Base-by-base conservation (phyloP, 2,888 invertebrate genomes). In the Lamellibrachia satsuma region DNA sequence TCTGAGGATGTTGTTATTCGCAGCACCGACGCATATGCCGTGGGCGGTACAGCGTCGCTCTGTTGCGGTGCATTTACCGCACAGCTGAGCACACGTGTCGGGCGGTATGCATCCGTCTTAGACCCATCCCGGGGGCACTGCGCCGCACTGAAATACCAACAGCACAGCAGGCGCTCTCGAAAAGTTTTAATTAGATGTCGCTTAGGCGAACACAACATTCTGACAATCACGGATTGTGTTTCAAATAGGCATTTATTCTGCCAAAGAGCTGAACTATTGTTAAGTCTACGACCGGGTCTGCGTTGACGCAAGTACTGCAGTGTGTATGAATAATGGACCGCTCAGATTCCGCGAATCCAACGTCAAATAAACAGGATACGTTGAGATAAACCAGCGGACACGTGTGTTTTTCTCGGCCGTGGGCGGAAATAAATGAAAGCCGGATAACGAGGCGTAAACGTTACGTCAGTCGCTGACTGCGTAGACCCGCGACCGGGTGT, bases 321-420 rank as follows among this genome's bases (percentile, higher is more conserved):
- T 15, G 60, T 6, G 15, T 22, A 22, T n/a, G 6, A 6, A 75
- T 75, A n/a, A 75, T 75, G 75, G 75, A 75, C n/a, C 75, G 75
- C 2, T 22, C 75, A 22, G 3, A 15, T 75, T 75, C 75, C 75
- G 75, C 22, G 75, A 75, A 75, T 75, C 75, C 75, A 22, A n/a
- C 75, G 75, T 75, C 75, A 75, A 75, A 75, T 75, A 75, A 75
- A 75, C 75, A 75, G 75, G 75, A 75, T 75, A 75, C 75, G n/a
- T 75, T 75, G 75, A 75, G 75, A 75, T 75, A 75, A 75, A 75
- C n/a, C 75, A 22, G 11, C 75, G 75, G n/a, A 75, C 75, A 75
- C 75, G 75, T 75, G n/a, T 75, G 75, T 75, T 75, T 75, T 75
- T 75, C 75, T 22, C 75, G 75, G 75, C 75, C n/a, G 75, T 22